A percentile compares a stretch with the other conserved stretches of the same genome.
Conservation (phyloP, 2,113 vertebrate species). For the Hemichromis elongatus region DNA sequence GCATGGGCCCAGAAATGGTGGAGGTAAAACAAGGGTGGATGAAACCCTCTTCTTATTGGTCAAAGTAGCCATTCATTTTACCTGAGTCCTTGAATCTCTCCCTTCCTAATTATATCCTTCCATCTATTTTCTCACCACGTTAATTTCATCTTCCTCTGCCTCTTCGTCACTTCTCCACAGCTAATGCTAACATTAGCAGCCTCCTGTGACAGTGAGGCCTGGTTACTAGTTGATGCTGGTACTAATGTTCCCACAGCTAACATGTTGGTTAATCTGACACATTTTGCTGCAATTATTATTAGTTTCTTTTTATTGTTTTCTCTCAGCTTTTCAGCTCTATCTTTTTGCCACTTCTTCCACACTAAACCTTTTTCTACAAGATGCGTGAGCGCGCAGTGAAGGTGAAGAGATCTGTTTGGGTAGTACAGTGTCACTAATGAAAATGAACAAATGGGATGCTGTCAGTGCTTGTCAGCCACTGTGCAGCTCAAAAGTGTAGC, state of each 20-base stretch:
- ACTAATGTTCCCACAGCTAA: too few relatives aligned
- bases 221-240: neutral
- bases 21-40: neutral
- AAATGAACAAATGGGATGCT: neutral
- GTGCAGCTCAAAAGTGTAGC: neutral
- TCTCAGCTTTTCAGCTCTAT: too few relatives aligned
- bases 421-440: neutral
- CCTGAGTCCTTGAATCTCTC: neutral
- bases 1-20: neutral
- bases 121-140: neutral
- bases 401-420: neutral
- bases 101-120: neutral
- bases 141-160: neutral
- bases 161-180: neutral
- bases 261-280: too few relatives aligned
- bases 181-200: too few relatives aligned
- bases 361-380: neutral
- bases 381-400: neutral
- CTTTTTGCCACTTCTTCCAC: too few relatives aligned
- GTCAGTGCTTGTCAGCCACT: neutral
- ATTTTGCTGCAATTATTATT: too few relatives aligned
- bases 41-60: neutral
- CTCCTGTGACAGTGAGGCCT: neutral
- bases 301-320: too few relatives aligned
- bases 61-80: neutral